A percentile compares a stretch with the other conserved stretches of the same genome.
Conservation (phyloP, 1,140 invertebrate genomes). For the Teleogryllus occipitalis region DNA sequence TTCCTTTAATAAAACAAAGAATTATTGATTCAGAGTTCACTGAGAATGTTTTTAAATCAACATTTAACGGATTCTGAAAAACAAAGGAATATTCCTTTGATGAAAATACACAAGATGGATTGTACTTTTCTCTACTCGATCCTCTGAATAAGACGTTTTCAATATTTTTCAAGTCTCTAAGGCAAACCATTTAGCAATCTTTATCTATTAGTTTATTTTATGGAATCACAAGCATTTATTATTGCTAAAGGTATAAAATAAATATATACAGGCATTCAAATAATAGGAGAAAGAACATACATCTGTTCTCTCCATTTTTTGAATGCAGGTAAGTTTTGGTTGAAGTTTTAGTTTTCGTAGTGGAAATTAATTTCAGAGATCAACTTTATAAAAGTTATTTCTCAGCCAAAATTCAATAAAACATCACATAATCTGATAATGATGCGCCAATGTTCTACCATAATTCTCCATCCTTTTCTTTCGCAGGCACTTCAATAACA, state of each 20-base stretch:
- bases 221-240: neutral
- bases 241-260: neutral
- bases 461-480: conserved; percentile 81
- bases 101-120: too few relatives aligned
- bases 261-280: neutral
- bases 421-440: neutral
- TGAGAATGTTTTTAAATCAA: too few relatives aligned
- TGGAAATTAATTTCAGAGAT: neutral
- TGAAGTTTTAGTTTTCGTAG: neutral
- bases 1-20: too few relatives aligned
- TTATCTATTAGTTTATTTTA: neutral
- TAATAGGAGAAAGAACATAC: neutral
- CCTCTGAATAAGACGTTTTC: too few relatives aligned
- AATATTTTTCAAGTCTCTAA: too few relatives aligned
- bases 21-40: too few relatives aligned
- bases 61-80: too few relatives aligned
- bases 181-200: neutral
- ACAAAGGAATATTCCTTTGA: too few relatives aligned
- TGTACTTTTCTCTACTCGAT: too few relatives aligned
- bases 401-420: neutral
- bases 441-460: conserved; percentile 45
- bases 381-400: neutral
- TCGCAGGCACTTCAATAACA: conserved; percentile 96
- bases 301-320: neutral
- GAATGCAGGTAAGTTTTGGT: neutral